A percentile compares a stretch with the other conserved stretches of the same genome.
These are phyloP conservation scores for Lysiphlebus fabarum DNA, from an alignment of 1,140 invertebrate genomes.

Conservation along the genomic window DNA sequence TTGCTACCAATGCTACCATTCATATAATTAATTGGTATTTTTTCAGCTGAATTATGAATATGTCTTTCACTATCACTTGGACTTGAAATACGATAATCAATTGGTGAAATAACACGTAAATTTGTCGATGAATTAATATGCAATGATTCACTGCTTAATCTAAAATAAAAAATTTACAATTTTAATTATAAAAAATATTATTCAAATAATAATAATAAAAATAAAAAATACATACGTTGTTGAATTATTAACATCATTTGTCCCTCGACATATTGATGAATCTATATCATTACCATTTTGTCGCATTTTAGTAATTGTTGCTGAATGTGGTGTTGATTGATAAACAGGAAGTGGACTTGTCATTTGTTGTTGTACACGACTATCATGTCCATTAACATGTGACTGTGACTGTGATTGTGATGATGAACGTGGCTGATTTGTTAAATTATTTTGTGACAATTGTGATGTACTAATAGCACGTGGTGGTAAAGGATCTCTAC, in stretches of 20 bases:
- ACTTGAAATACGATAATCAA: conserved; percentile 44
- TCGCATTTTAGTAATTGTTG: background rate
- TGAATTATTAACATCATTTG: conserved; percentile 38
- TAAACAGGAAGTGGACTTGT: conserved; percentile 31
- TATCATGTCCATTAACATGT: conserved; percentile 30
- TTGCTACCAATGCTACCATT: too few relatives aligned
- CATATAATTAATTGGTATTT: too few relatives aligned
- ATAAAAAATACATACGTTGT: background rate
- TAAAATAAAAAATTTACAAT: conserved; percentile 11
- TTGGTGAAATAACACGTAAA: conserved; percentile 39
- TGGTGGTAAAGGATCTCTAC: conserved; percentile 54
- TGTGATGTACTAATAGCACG: conserved; percentile 56
- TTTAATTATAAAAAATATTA: conserved; percentile 8
- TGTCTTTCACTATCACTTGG: conserved; percentile 45
- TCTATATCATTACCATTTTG: conserved; percentile 14
- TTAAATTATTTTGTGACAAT: conserved; percentile 36
- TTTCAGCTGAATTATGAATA: conserved; percentile 28
- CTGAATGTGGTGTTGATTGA: conserved; percentile 31
- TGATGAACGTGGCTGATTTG: conserved; percentile 39
- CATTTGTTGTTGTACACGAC: conserved; percentile 15
- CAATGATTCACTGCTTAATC: conserved; percentile 27
- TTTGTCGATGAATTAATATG: conserved; percentile 39
- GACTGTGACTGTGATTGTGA: conserved; percentile 49
- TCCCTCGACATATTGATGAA: conserved; percentile 27
- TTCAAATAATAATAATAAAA: conserved; percentile 3